These are phyloP conservation scores for Lochmaea crataegi DNA, from an alignment of 2,888 invertebrate genomes.

Conservation along the genomic window DNA sequence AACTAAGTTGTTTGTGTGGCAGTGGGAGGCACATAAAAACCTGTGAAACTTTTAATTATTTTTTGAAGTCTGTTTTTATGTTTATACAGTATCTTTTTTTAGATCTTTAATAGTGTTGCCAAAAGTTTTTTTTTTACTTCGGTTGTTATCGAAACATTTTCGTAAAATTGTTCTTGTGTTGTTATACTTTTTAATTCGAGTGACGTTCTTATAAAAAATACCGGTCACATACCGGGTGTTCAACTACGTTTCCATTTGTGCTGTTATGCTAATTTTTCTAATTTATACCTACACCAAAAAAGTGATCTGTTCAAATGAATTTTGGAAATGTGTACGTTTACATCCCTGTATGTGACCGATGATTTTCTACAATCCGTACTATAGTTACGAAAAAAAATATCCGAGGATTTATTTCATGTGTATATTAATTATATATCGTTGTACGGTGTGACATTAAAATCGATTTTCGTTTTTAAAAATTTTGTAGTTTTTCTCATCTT, in stretches of 20 bases:
- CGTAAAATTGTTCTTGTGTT: conserved; percentile 58
- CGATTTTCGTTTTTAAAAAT: conserved; percentile 45
- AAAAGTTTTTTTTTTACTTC: not conserved
- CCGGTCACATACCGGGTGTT: not conserved
- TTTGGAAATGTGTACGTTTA: not conserved
- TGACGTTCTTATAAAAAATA: conserved; percentile 48
- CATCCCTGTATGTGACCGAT: not conserved
- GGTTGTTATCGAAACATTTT: not conserved
- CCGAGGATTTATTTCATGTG: conserved; percentile 55
- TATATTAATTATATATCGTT: conserved; percentile 66
- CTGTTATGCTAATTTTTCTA: not conserved
- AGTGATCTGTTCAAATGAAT: conserved; percentile 50
- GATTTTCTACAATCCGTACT: conserved; percentile 56
- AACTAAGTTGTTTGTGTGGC: too few relatives aligned
- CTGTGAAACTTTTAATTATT: too few relatives aligned
- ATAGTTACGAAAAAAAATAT: conserved; percentile 38
- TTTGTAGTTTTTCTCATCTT: conserved; percentile 28
- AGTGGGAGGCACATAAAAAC: not conserved
- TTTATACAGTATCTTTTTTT: too few relatives aligned
- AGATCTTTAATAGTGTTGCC: too few relatives aligned
- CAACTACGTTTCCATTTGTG: not conserved
- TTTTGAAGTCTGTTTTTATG: too few relatives aligned
- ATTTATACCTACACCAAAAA: not conserved
- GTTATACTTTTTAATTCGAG: conserved; percentile 60
- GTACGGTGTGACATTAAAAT: conserved; percentile 63